Evolutionary conservation across 2,888 invertebrate genomes (phyloP), one percentile per base, ranked within the genome.

Genomic region (Neocrepidodera transversa): DNA sequence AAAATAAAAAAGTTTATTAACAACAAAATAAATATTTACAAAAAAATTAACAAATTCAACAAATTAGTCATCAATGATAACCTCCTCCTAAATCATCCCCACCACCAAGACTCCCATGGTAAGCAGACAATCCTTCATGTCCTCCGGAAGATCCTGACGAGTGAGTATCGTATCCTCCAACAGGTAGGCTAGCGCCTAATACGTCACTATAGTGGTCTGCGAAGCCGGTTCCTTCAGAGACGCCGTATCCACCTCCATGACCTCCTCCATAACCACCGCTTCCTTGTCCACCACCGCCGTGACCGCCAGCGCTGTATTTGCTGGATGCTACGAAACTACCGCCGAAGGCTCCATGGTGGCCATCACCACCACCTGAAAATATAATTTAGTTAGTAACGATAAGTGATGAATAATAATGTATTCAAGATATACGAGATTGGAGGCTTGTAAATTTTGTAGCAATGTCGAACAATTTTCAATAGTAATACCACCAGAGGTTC

Each of bases 281-380:
- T 14, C 52, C 56, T 8, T 61, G 57, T 13, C 59, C 64, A 52
- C 65, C 62, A 4, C 63, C 68, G 7, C 65, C 68, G 32, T 67
- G 66, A 3, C 68, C 69, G 8, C 65, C 67, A 14, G 68, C 65
- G 38, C 70, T 69, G 59, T 72, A 70, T 59, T 72, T 72, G 52
- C 69, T 63, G 5, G 71, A 72, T 5, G 70, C 71, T 23, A 72
- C 71, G 60, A 72, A 72, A 48, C 71, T 72, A 13, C 71, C 71
- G 30, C 71, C 71, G 51, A 69, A 72, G 7, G 65, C 48, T 28
- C 71, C 71, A 23, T 68, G 57, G 36, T 72, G 71, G 4, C 62
- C 62, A 14, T 59, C 53, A 28, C 58, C 65, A 16, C 67, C 69
- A n/a, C n/a, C n/a, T n/a, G n/a, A n/a, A n/a, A n/a, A n/a, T n/a